Conservation (phyloP, 2,797 vertebrate species). For the Myiothlypis coronata region DNA sequence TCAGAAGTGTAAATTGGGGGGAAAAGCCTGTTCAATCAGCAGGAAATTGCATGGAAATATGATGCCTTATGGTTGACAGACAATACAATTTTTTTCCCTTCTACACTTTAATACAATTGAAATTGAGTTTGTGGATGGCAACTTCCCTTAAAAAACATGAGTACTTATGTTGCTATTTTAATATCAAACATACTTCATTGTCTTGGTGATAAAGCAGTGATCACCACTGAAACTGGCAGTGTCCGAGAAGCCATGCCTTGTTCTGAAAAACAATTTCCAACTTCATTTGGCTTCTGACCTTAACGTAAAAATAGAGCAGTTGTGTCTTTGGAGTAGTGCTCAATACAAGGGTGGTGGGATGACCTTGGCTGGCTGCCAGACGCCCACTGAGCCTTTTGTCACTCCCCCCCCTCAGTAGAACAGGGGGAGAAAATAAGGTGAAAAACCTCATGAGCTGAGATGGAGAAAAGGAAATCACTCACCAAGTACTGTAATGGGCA, state of each 20-base stretch:
- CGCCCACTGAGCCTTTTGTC: neutral
- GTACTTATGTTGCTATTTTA: neutral
- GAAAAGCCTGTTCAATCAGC: neutral
- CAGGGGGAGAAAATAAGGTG: neutral
- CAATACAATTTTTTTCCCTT: neutral
- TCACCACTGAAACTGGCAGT: neutral
- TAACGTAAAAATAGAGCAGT: neutral
- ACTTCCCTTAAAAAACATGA: neutral
- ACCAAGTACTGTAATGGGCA: neutral
- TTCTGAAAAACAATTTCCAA: slow-evolving; percentile 24
- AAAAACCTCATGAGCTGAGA: neutral
- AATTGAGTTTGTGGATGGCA: neutral
- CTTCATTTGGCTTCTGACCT: neutral
- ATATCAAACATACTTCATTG: neutral
- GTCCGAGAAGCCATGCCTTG: neutral
- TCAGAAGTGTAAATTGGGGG: neutral
- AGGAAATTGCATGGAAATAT: neutral
- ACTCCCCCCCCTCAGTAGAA: neutral
- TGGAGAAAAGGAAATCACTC: neutral
- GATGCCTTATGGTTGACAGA: neutral
- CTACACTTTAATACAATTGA: neutral
- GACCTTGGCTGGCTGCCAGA: neutral
- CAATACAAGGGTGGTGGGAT: neutral
- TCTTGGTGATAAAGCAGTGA: neutral
- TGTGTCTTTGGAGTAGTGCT: neutral